Evolutionary conservation across 2,113 vertebrate genomes (phyloP).

Genomic region (Erpornis zantholeuca): DNA sequence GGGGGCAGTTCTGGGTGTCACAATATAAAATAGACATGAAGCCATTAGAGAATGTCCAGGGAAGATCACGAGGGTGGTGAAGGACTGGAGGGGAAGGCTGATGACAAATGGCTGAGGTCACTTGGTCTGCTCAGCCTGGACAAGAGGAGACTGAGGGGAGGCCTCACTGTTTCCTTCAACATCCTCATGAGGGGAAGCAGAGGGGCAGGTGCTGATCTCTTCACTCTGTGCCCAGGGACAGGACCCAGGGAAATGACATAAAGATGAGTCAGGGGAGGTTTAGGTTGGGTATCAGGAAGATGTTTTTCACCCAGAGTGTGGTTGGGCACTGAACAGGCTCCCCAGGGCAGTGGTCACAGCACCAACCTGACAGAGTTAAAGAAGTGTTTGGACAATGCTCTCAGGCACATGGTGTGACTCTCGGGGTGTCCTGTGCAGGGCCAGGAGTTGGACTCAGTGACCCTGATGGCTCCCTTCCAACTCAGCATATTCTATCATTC

Average conservation of each 20-base stretch:
- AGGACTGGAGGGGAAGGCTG: not conserved
- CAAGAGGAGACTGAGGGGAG: not conserved
- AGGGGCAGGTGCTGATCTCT: fast-evolving
- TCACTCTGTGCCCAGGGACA: not conserved
- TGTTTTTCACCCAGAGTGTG: no score
- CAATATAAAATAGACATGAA: not conserved
- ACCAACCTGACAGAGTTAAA: not conserved
- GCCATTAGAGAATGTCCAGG: not conserved
- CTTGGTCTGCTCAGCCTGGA: not conserved
- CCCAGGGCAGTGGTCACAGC: not conserved
- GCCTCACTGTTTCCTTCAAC: not conserved
- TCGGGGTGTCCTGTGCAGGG: no score
- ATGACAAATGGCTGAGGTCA: not conserved
- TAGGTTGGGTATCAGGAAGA: not conserved
- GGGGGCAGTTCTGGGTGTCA: not conserved
- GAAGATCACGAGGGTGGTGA: not conserved
- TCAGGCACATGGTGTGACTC: not conserved
- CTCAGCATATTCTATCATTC: no score
- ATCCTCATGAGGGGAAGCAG: not conserved
- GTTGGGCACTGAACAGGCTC: not conserved
- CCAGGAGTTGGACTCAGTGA: not conserved
- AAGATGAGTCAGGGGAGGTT: not conserved
- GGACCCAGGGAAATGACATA: not conserved
- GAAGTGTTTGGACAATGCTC: not conserved
- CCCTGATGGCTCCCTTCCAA: not conserved